phyloP scores from a whole-genome alignment of 1,140 invertebrate species.

The Lepidurus couesii region DNA sequence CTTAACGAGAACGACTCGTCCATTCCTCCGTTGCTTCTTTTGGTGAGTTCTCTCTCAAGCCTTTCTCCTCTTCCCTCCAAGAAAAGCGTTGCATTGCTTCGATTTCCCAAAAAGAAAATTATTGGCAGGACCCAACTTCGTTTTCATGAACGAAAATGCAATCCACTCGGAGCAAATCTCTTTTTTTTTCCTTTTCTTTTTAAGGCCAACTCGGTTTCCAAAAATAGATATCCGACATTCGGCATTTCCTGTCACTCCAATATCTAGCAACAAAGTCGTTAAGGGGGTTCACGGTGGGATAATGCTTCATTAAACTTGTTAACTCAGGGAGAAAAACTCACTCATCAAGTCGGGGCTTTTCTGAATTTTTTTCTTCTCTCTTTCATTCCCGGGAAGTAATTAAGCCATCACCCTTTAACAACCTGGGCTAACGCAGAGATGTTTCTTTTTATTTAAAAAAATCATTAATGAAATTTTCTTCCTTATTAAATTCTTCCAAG shows the following conservation, averaged over 20 bases:
- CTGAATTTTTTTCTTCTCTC: not conserved
- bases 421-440: not conserved
- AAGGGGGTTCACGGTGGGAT: slow-evolving; percentile 12
- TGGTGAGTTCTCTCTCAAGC: not conserved
- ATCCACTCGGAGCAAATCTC: too few relatives aligned
- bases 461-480: too few relatives aligned
- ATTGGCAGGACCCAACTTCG: too few relatives aligned
- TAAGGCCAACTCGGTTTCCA: not conserved
- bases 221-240: not conserved
- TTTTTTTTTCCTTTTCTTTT: not conserved
- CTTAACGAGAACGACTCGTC: not conserved
- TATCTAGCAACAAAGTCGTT: not conserved
- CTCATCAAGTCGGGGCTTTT: not conserved
- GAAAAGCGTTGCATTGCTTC: not conserved
- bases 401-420: not conserved
- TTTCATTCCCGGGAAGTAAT: not conserved
- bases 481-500: too few relatives aligned
- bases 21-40: not conserved
- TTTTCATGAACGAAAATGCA: too few relatives aligned
- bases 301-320: slow-evolving; percentile 22
- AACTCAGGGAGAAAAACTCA: slow-evolving; percentile 4
- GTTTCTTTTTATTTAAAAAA: too few relatives aligned
- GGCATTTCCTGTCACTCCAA: not conserved
- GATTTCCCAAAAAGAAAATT: not conserved
- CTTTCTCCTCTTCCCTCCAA: not conserved